Conservation (phyloP, 1,140 invertebrate species). For the Micrasema longulum region DNA sequence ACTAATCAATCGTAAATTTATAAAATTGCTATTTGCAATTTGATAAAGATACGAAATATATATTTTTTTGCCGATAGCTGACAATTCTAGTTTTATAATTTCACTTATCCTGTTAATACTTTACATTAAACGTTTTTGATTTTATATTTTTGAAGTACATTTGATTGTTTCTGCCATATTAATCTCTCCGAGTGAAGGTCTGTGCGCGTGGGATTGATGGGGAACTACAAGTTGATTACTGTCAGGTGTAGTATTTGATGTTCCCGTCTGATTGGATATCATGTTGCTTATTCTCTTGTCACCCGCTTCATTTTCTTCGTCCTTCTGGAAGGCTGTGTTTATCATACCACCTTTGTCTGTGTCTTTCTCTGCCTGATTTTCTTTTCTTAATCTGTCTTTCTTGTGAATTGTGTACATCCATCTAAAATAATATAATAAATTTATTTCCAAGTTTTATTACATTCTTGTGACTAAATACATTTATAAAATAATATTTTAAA, state of each 20-base stretch:
- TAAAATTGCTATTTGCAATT: constrained; percentile 2
- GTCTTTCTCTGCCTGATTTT: constrained; percentile 26
- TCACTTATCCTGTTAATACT: too few relatives aligned
- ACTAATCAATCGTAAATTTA: too few relatives aligned
- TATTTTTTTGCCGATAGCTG: too few relatives aligned
- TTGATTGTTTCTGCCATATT: constrained; percentile 53
- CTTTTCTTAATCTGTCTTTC: constrained; percentile 59
- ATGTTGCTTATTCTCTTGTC: constrained; percentile 48
- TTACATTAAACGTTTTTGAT: not conserved
- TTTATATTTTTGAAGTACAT: constrained; percentile 54
- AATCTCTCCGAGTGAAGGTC: constrained; percentile 47
- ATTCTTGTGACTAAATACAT: too few relatives aligned
- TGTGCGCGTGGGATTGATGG: not conserved
- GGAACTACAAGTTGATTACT: constrained; percentile 10
- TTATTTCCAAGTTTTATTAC: too few relatives aligned
- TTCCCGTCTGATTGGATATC: constrained; percentile 11
- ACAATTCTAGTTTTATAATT: too few relatives aligned
- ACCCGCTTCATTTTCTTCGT: constrained; percentile 41
- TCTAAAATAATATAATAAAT: constrained; percentile 58
- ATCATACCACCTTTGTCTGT: constrained; percentile 39
- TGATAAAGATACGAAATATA: not conserved
- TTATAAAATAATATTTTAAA: too few relatives aligned
- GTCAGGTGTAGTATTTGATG: not conserved
- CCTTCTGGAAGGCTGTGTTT: constrained; percentile 52
- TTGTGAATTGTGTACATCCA: constrained; percentile 72